A percentile compares a stretch with the other conserved stretches of the same genome.
These are phyloP conservation scores for Rhadina sibilatrix DNA, from an alignment of 2,113 vertebrate genomes.

Conservation along the genomic window DNA sequence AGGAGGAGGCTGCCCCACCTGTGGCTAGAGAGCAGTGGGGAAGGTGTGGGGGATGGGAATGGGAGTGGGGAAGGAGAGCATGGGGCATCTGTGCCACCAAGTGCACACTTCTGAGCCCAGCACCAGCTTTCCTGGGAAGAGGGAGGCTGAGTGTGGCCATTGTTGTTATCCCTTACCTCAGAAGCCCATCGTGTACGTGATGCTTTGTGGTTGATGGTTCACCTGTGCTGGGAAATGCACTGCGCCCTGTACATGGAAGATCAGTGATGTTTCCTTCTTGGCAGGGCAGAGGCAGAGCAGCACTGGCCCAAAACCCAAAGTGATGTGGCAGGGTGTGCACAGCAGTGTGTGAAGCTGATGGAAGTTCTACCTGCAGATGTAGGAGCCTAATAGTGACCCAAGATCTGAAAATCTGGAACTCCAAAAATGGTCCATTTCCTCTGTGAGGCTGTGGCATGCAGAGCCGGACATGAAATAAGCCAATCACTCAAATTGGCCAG, in stretches of 20 bases:
- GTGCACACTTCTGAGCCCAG: background rate
- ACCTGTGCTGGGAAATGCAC: accelerated
- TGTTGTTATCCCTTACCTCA: background rate
- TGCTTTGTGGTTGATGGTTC: background rate
- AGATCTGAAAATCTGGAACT: background rate
- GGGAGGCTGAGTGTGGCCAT: background rate
- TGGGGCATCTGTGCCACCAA: accelerated
- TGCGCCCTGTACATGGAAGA: accelerated
- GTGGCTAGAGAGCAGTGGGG: background rate
- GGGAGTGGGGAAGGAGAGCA: background rate
- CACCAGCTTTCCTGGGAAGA: background rate
- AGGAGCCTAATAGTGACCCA: background rate
- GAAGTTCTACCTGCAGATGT: background rate
- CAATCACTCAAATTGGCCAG: background rate
- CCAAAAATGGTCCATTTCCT: background rate
- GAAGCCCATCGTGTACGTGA: background rate
- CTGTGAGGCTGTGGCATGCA: background rate
- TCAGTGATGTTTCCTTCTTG: background rate
- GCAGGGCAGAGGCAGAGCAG: background rate
- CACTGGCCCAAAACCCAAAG: background rate
- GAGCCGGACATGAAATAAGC: background rate
- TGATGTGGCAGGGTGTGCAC: background rate
- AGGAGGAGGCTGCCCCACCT: background rate
- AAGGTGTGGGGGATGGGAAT: background rate
- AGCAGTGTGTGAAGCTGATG: background rate